These are phyloP conservation scores for Orthosia incerta DNA, from an alignment of 2,888 invertebrate genomes.

Conservation along the genomic window DNA sequence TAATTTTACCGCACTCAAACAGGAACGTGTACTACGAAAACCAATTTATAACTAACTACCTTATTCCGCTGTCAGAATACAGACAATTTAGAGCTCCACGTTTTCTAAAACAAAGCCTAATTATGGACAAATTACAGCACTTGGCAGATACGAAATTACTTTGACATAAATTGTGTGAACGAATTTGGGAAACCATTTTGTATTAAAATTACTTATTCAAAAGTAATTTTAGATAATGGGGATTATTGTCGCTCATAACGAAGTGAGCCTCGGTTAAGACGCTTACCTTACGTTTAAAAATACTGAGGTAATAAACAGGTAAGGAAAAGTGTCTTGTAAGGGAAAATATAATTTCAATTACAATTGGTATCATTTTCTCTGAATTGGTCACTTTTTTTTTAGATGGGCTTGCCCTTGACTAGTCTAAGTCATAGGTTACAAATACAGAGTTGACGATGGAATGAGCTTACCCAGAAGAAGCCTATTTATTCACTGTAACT, in stretches of 20 bases:
- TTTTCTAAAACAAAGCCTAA: conserved; percentile 38
- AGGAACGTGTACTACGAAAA: conserved; percentile 19
- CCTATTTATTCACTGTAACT: no score
- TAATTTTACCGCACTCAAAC: not conserved
- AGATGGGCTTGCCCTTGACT: no score
- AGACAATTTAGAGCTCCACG: conserved; percentile 22
- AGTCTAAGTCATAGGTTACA: no score
- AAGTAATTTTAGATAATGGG: conserved; percentile 54
- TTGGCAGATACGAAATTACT: conserved; percentile 37
- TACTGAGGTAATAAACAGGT: not conserved
- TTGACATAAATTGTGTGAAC: conserved; percentile 30
- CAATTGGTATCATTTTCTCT: not conserved
- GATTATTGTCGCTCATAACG: conserved; percentile 43
- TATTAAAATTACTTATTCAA: conserved; percentile 49
- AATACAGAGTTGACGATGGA: no score
- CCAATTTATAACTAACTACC: conserved; percentile 42
- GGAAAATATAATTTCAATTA: not conserved
- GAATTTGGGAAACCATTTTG: conserved; percentile 34
- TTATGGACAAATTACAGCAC: conserved; percentile 38
- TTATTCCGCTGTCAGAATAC: conserved; percentile 31
- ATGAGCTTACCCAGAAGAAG: no score
- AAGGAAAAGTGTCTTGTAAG: not conserved
- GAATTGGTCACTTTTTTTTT: no score
- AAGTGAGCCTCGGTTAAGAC: conserved; percentile 10
- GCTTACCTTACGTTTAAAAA: conserved; percentile 21